phyloP scores from a whole-genome alignment of 2,888 invertebrate species.

The Drosophila demipolita region DNA sequence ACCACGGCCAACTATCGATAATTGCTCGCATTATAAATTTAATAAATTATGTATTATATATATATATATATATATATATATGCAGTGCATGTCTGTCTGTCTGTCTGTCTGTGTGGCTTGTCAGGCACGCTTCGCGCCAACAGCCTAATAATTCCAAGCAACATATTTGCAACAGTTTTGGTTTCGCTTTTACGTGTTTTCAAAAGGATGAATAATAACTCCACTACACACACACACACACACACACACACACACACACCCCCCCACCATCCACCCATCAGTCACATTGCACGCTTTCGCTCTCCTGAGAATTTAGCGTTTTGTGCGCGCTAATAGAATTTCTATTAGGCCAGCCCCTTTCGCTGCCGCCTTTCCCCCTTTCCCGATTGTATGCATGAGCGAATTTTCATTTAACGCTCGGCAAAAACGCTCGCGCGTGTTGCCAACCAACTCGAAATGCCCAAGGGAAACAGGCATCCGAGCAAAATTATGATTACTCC shows the following conservation, averaged over 20 bases:
- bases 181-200: constrained; percentile 48
- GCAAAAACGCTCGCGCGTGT: constrained; percentile 4
- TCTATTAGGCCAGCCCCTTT: constrained; percentile 54
- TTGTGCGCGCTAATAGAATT: constrained; percentile 76
- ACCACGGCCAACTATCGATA: background rate
- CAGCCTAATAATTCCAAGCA: constrained; percentile 65
- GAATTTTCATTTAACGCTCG: constrained; percentile 74
- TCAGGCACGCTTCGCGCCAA: constrained; percentile 61
- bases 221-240: no score
- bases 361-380: background rate
- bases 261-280: background rate
- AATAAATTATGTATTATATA: background rate
- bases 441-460: constrained; percentile 33
- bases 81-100: background rate
- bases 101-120: constrained; percentile 33
- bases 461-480: constrained; percentile 62
- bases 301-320: constrained; percentile 53
- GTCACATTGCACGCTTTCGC: background rate
- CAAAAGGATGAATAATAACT: constrained; percentile 53
- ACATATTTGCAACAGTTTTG: constrained; percentile 2
- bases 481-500: constrained; percentile 66
- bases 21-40: no score
- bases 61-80: background rate
- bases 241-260: no score
- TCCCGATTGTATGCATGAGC: constrained; percentile 65